phyloP scores from a whole-genome alignment of 2,888 invertebrate genomes.

The Orthosia gracilis region DNA sequence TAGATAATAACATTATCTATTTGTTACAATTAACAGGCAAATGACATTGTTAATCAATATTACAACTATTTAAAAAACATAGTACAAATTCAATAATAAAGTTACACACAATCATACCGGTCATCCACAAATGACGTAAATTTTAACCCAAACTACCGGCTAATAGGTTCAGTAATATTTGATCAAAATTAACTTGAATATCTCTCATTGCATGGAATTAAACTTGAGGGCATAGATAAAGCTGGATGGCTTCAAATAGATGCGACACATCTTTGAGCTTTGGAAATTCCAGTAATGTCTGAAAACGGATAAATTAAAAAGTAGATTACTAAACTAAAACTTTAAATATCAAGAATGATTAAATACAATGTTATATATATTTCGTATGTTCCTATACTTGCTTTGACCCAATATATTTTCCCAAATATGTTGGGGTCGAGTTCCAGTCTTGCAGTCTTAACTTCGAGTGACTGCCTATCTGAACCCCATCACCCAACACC shows the following conservation, averaged over 20 bases:
- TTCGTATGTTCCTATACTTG: too few relatives aligned
- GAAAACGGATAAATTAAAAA: too few relatives aligned
- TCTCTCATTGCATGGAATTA: slow-evolving; percentile 60
- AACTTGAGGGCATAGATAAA: slow-evolving; percentile 52
- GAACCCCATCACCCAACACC: too few relatives aligned
- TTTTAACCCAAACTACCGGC: slow-evolving; percentile 49
- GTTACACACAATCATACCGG: slow-evolving; percentile 22
- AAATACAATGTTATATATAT: too few relatives aligned
- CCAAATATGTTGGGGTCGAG: too few relatives aligned
- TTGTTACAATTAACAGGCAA: not conserved
- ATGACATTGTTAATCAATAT: not conserved
- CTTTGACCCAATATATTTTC: too few relatives aligned
- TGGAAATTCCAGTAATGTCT: too few relatives aligned
- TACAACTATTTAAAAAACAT: slow-evolving; percentile 23
- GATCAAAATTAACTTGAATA: slow-evolving; percentile 65
- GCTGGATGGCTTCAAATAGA: not conserved
- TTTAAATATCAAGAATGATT: too few relatives aligned
- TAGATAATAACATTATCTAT: slow-evolving; percentile 6
- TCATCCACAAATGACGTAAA: slow-evolving; percentile 20
- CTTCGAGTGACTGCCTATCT: too few relatives aligned
- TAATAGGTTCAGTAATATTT: slow-evolving; percentile 67
- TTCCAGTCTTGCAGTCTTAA: too few relatives aligned
- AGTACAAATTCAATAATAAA: slow-evolving; percentile 40
- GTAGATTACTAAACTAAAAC: too few relatives aligned
- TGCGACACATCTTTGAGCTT: slow-evolving; percentile 10